phyloP scores from a whole-genome alignment of 2,888 invertebrate species.

The Ophonus ardosiacus region DNA sequence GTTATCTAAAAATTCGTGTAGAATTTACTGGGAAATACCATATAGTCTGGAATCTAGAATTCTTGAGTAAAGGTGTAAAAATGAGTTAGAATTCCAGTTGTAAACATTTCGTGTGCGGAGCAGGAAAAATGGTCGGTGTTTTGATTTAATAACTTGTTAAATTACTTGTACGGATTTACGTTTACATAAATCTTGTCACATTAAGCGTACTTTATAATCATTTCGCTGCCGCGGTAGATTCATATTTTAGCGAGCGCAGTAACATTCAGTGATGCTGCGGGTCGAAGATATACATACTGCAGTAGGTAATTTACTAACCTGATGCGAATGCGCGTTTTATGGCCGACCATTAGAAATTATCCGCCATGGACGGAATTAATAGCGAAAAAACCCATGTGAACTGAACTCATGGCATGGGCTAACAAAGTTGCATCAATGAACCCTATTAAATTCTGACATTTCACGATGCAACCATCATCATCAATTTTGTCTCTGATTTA shows the following conservation, averaged over 20 bases:
- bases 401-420: constrained; percentile 16
- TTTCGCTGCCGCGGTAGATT: constrained; percentile 55
- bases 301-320: constrained; percentile 55
- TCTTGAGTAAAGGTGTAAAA: constrained; percentile 17
- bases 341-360: constrained; percentile 59
- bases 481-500: not conserved
- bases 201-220: constrained; percentile 64
- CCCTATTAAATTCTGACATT: constrained; percentile 4
- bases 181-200: constrained; percentile 61
- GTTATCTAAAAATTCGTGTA: constrained; percentile 24
- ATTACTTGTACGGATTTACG: constrained; percentile 64
- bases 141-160: constrained; percentile 64
- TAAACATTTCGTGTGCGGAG: constrained; percentile 28
- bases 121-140: constrained; percentile 55
- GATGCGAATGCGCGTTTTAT: constrained; percentile 57
- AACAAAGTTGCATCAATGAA: constrained; percentile 32
- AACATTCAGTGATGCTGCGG: constrained; percentile 36
- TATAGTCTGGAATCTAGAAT: constrained; percentile 27
- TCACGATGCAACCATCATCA: not conserved
- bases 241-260: constrained; percentile 51
- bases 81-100: constrained; percentile 25
- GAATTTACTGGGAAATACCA: constrained; percentile 28
- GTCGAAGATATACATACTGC: constrained; percentile 34
- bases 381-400: constrained; percentile 51
- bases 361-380: constrained; percentile 55